A percentile compares a stretch with the other conserved stretches of the same genome.
These are phyloP conservation scores for Dasypogon diadema DNA, from an alignment of 2,888 invertebrate genomes.

Conservation along the genomic window DNA sequence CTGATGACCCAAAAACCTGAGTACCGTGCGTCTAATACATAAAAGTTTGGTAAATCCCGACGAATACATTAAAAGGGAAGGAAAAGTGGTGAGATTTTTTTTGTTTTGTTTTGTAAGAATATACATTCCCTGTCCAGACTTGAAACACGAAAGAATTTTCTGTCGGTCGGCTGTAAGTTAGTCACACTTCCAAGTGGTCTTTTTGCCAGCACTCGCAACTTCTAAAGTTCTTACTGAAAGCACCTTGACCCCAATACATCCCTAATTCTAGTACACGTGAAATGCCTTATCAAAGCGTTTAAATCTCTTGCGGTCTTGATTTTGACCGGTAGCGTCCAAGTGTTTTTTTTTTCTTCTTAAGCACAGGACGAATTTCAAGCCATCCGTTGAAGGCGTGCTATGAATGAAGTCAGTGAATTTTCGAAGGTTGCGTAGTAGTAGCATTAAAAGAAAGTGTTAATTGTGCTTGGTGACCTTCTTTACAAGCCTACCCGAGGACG, in stretches of 20 bases:
- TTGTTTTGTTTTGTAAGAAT: conserved; percentile 33
- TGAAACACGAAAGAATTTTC: conserved; percentile 30
- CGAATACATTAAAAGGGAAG: conserved; percentile 3
- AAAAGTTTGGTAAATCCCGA: not conserved
- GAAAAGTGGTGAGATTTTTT: conserved; percentile 19
- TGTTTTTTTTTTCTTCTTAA: conserved; percentile 32
- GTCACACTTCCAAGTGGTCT: conserved; percentile 1
- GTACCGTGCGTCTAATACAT: not conserved
- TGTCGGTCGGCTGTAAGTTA: conserved; percentile 7
- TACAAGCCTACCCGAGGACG: not conserved
- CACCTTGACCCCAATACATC: conserved; percentile 56
- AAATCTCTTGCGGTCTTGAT: conserved; percentile 56
- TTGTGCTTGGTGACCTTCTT: not conserved
- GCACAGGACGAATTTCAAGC: not conserved
- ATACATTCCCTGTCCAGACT: conserved; percentile 4
- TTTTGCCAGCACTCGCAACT: not conserved
- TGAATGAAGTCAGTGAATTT: conserved; percentile 46
- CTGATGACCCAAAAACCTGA: conserved; percentile 25
- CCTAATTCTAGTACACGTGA: not conserved
- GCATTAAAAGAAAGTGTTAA: not conserved
- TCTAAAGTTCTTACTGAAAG: conserved; percentile 8
- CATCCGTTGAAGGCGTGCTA: conserved; percentile 10
- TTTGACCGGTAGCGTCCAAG: conserved; percentile 53
- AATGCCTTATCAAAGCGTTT: conserved; percentile 50
- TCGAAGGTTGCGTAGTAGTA: conserved; percentile 24